These are phyloP conservation scores for Drosophila obscura DNA, from an alignment of 1,140 invertebrate genomes.

Conservation along the genomic window DNA sequence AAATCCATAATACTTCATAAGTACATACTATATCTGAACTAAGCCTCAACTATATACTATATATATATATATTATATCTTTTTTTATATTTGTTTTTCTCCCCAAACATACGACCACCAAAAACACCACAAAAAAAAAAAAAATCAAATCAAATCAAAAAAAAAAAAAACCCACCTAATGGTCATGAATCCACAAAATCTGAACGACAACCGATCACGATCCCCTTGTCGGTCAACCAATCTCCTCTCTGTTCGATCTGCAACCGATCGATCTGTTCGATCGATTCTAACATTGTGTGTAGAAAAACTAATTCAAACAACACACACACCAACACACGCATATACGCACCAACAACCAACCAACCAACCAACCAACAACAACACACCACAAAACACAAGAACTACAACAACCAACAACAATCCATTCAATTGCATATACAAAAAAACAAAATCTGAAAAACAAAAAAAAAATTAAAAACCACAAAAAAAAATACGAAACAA, in stretches of 20 bases:
- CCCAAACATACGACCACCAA: slow-evolving; percentile 69
- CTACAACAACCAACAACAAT: slow-evolving; percentile 43
- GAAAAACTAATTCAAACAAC: slow-evolving; percentile 74
- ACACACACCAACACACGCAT: slow-evolving; percentile 49
- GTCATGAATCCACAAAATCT: slow-evolving; percentile 38
- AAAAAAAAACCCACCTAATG: slow-evolving; percentile 40
- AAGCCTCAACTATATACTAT: slow-evolving; percentile 49
- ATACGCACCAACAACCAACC: slow-evolving; percentile 41
- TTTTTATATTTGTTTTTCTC: slow-evolving; percentile 80
- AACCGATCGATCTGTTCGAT: slow-evolving; percentile 46
- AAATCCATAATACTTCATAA: slow-evolving; percentile 4
- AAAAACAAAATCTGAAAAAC: slow-evolving; percentile 14
- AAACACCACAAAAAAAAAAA: slow-evolving; percentile 37
- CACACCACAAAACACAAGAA: slow-evolving; percentile 23
- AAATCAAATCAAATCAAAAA: slow-evolving; percentile 57
- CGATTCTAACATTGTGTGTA: slow-evolving; percentile 64
- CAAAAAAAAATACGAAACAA: slow-evolving; percentile 20
- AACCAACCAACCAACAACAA: slow-evolving; percentile 18
- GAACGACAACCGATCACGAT: slow-evolving; percentile 34
- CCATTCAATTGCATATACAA: slow-evolving; percentile 63
- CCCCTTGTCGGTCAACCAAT: neutral
- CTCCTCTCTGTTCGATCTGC: slow-evolving; percentile 4
- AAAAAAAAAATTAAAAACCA: too few relatives aligned
- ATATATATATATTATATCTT: slow-evolving; percentile 60
- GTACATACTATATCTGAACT: slow-evolving; percentile 46